Evolutionary conservation across 2,113 vertebrate genomes (phyloP), one percentile per base, ranked within the genome.

Genomic region (Eulemur macaco): DNA sequence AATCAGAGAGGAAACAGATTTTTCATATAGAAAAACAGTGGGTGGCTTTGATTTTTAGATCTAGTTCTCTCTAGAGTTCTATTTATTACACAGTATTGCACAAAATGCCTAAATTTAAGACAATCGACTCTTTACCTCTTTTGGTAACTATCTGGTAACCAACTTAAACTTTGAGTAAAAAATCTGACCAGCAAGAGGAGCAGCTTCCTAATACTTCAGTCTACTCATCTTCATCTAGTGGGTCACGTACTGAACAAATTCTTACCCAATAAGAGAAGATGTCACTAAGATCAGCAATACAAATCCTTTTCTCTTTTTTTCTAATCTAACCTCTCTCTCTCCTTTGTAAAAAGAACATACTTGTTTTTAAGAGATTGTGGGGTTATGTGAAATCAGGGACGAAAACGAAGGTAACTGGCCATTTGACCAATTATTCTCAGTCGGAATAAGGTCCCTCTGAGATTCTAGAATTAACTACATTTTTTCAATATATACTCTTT

Each of bases 31-130:
- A 74, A 37, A 18, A 94, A 80, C 13, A 82, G 87, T 66, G 27
- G 13, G 77, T 50, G 47, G 37, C 83, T 94, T 90, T 97, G 95
- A 83, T 84, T 96, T 96, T 96, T 88, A 95, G 63, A 81, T 29
- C 6, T 15, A 76, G 6, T 92, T 96, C n/a, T 93, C 63, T 18
- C 63, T 69, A 93, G 69, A 77, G 88, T 76, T 84, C 81, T 73
- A 29, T 29, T 23, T 73, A 29, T 29, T 15, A 45, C n/a, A 77
- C 1, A 88, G 84, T 31, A 50, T n/a, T 37, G 45, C 64, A 81
- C 82, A 81, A 50, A 84, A 85, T 56, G 50, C 42, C 42, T 42
- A 50, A 34, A 58, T 93, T 73, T 56, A 82, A 95, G n/a, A 50
- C 52, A 95, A 68, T 0, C 21, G 37, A 52, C 17, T 60, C 42